phyloP scores from a whole-genome alignment of 2,888 invertebrate genomes.

The Drosophila melanosoma region DNA sequence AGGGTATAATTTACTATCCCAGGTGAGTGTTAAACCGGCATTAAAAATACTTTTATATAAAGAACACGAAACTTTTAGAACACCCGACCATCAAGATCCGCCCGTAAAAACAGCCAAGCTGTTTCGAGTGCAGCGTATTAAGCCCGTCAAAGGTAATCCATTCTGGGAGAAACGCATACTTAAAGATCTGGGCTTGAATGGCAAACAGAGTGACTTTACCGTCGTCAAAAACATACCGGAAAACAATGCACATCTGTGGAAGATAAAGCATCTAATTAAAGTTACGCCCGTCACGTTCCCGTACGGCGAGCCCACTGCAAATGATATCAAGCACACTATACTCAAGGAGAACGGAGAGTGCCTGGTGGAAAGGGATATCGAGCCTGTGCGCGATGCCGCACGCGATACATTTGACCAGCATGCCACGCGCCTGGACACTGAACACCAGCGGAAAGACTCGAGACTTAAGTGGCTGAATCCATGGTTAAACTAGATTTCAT shows the following conservation, averaged over 20 bases:
- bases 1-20: slow-evolving; percentile 87
- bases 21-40: slow-evolving; percentile 85
- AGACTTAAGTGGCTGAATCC: slow-evolving; percentile 90
- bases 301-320: slow-evolving; percentile 90
- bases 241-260: slow-evolving; percentile 90
- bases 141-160: slow-evolving; percentile 88
- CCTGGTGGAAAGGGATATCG: slow-evolving; percentile 87
- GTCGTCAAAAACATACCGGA: slow-evolving; percentile 95
- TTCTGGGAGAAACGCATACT: slow-evolving; percentile 90
- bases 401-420: slow-evolving; percentile 87
- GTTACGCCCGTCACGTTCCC: slow-evolving; percentile 93
- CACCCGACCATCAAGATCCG: slow-evolving; percentile 89
- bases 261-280: slow-evolving; percentile 93
- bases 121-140: slow-evolving; percentile 91
- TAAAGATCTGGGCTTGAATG: slow-evolving; percentile 88
- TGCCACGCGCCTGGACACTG: slow-evolving; percentile 88
- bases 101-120: slow-evolving; percentile 91
- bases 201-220: slow-evolving; percentile 87
- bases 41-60: neutral
- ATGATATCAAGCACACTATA: slow-evolving; percentile 89
- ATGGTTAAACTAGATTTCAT: slow-evolving; percentile 79
- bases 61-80: slow-evolving; percentile 81
- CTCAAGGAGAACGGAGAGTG: slow-evolving; percentile 92
- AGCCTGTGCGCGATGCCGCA: slow-evolving; percentile 87
- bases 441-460: slow-evolving; percentile 89